Evolutionary conservation across 1,140 invertebrate species (phyloP), one percentile per base, ranked within the genome.

Genomic region (Brachionus calyciflorus): DNA sequence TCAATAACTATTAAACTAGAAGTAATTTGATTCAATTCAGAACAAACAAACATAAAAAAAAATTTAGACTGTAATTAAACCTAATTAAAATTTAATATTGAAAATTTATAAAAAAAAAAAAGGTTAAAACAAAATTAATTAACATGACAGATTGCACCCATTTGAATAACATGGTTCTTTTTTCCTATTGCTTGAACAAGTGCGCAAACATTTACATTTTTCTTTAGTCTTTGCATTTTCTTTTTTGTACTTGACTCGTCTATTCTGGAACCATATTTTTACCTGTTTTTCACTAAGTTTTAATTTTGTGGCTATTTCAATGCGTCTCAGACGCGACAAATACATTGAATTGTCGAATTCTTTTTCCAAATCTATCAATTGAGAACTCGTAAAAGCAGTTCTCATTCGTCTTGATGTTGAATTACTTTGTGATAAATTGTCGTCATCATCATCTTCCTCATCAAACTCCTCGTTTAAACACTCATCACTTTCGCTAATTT

Each of bases 191-290:
- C 37, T 65, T 17, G 77, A 57, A 78, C 83, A 83, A 17, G 82
- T 81, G 26, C 83, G 76, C 46, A 88, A 79, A 76, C 88, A 89
- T 21, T 86, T 87, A 76, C 88, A 89, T 76, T 87, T 87, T 17
- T 84, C 83, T 6, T 79, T 55, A 12, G 28, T 33, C 46, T 49
- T 51, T 7, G 84, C 40, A 78, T 81, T 81, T 79, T 90, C 90
- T 80, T 90, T 79, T 41, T 78, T 78, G 75, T 53, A 89, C 81
- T 95, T 95, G 2, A 95, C 93, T 3, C 93, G 87, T 6, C 88
- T 80, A 82, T 94, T 94, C 83, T 95, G 93, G 81, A 95, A 93
- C 93, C 93, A 96, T 70, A 95, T 95, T 44, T 83, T 95, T 46
- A 95, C 92, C 85, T 95, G 93, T 82, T 96, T 96, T 84, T 96